A percentile compares a stretch with the other conserved stretches of the same genome.
Conservation (phyloP, 2,113 vertebrate genomes). For the Delphinapterus leucas region DNA sequence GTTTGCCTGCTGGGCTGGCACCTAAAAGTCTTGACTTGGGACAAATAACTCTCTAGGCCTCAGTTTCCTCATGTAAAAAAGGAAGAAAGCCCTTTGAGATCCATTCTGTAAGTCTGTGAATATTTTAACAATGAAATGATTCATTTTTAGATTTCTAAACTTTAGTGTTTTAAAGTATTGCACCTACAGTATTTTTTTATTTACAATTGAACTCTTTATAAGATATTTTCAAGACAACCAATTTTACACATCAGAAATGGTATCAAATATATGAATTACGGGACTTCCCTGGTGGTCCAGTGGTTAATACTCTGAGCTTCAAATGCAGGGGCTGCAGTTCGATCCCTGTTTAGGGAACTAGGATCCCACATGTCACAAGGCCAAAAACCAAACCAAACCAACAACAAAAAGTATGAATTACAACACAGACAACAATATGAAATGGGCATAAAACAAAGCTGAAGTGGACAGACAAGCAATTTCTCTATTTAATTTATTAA, state of each 20-base stretch:
- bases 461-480: slow-evolving; percentile 69
- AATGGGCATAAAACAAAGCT: slow-evolving; percentile 73
- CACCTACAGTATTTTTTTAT: slow-evolving; percentile 74
- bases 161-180: background rate
- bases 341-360: no score
- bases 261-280: slow-evolving; percentile 79
- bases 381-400: no score
- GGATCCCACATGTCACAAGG: no score
- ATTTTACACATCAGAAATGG: slow-evolving; percentile 83
- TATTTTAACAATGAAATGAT: background rate
- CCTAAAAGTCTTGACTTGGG: background rate
- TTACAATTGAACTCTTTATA: slow-evolving; percentile 87
- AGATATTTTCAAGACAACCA: slow-evolving; percentile 88
- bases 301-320: no score
- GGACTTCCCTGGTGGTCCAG: no score
- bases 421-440: slow-evolving; percentile 77
- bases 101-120: background rate
- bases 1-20: background rate
- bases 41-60: background rate
- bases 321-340: fast-evolving
- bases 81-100: background rate
- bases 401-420: slow-evolving; percentile 72
- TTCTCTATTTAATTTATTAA: slow-evolving; percentile 76
- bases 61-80: background rate
- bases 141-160: background rate